Percentiles rank a stretch among this genome's conserved stretches.
These are phyloP conservation scores for Psilopsiagon aymara DNA, from an alignment of 2,113 vertebrate species.

Conservation along the genomic window DNA sequence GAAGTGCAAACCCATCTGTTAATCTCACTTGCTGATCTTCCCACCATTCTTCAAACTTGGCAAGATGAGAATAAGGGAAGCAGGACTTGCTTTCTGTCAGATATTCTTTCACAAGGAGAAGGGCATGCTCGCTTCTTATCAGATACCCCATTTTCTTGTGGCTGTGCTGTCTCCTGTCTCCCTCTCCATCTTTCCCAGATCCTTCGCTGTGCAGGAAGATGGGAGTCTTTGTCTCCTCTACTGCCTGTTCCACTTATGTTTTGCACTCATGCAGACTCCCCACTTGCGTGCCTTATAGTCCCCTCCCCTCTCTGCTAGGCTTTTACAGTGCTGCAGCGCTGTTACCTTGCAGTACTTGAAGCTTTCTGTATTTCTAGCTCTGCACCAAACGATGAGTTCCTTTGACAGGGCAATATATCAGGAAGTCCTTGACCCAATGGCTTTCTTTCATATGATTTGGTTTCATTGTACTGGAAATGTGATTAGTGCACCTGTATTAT, in stretches of 20 bases:
- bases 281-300: rapidly evolving
- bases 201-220: background rate
- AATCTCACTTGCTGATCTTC: slow-evolving; percentile 2
- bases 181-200: background rate
- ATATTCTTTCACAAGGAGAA: background rate
- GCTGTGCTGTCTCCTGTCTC: background rate
- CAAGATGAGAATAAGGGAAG: background rate
- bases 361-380: background rate
- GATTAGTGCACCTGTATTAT: slow-evolving; percentile 32
- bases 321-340: background rate
- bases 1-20: slow-evolving; percentile 33
- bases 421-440: slow-evolving; percentile 18
- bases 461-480: slow-evolving; percentile 28
- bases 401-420: background rate
- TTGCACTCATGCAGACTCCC: background rate
- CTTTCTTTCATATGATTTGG: background rate
- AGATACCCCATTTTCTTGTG: background rate
- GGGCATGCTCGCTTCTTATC: background rate
- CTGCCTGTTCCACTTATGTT: background rate
- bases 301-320: background rate
- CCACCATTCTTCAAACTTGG: background rate
- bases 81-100: background rate
- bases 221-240: background rate
- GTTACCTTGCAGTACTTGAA: background rate
- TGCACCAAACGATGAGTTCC: background rate